Base-by-base conservation (phyloP, 2,113 vertebrate species). In the Euleptes europaea region DNA sequence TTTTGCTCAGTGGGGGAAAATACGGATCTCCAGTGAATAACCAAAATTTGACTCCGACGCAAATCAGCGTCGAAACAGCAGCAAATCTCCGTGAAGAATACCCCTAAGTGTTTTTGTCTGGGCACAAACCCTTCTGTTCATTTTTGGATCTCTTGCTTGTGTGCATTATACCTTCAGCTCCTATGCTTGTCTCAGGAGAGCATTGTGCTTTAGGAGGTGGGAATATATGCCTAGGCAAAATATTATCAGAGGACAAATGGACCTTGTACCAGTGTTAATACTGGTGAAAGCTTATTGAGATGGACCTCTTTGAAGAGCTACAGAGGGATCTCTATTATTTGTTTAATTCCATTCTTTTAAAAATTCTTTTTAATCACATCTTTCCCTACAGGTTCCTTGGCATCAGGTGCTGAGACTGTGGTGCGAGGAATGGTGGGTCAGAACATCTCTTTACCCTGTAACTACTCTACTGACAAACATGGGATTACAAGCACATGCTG, bases 401-500 rank as follows among this genome's bases (percentile, higher is more conserved):
- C 3, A 1, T 90, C 74, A 0, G 60, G 9, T 63, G 40, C 38
- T 63, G 40, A 31, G 2, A 1, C 0, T 0, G 0, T 3, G 2
- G 90, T 98, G 84, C 84, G 0, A 14, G 97, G 96, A 57, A 10
- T 73, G 1, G 82, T 80, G 19, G 97, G 97, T 19, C 92, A 94
- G 65, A 12, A 94, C 1, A 12, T 97, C 86, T 97, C 91, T 0
- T 82, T 98, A 51, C 95, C 97, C 54, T 98, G 98, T 67, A 26
- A 0, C 11, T 97, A 98, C 88, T 85, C 11, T 0, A 84, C 91
- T 13, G 0, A 0, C 14, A 0, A 0, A 0, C 0, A 0, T 0
- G 72, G 80, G 0, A 1, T 85, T 81, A 91, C 85, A 1, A 57
- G 86, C 13, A 92, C 95, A 94, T 98, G 97, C 79, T 98, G 97